These are phyloP conservation scores for Pagetopsis macropterus DNA, from an alignment of 2,797 vertebrate genomes.

Conservation along the genomic window DNA sequence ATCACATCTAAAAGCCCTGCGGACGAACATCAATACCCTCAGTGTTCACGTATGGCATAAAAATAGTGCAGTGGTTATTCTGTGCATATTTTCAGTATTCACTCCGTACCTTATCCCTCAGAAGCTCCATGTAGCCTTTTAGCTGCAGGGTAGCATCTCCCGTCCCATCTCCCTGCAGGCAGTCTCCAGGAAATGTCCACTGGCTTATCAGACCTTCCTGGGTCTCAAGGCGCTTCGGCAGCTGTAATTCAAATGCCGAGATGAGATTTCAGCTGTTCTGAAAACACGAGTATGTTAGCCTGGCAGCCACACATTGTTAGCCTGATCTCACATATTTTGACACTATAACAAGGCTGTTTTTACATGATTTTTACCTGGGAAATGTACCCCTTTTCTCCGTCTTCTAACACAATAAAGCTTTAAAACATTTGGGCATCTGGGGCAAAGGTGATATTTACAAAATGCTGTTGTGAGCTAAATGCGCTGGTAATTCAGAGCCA, in stretches of 20 bases:
- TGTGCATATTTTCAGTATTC: too few relatives aligned
- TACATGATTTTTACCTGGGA: too few relatives aligned
- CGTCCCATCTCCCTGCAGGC: conserved; percentile 76
- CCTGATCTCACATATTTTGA: too few relatives aligned
- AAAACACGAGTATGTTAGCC: too few relatives aligned
- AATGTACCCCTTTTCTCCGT: too few relatives aligned
- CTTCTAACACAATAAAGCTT: too few relatives aligned
- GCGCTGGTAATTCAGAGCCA: too few relatives aligned
- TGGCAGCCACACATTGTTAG: too few relatives aligned
- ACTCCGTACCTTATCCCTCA: conserved; percentile 87
- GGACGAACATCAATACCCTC: conserved; percentile 45
- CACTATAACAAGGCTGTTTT: too few relatives aligned
- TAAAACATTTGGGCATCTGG: too few relatives aligned
- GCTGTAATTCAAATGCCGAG: conserved; percentile 70
- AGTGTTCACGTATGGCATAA: conserved; percentile 37
- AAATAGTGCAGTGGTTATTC: conserved; percentile 38
- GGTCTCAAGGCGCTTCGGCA: conserved; percentile 86
- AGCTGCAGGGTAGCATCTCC: conserved; percentile 81
- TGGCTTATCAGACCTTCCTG: conserved; percentile 88
- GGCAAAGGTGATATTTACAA: too few relatives aligned
- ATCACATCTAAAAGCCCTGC: conserved; percentile 49
- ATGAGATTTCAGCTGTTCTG: conserved; percentile 8
- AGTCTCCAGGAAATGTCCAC: conserved; percentile 89
- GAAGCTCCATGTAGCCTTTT: conserved; percentile 86
- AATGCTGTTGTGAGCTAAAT: too few relatives aligned